Evolutionary conservation across 2,888 invertebrate genomes (phyloP), one percentile per base, ranked within the genome.

Genomic region (Nomada fucata): DNA sequence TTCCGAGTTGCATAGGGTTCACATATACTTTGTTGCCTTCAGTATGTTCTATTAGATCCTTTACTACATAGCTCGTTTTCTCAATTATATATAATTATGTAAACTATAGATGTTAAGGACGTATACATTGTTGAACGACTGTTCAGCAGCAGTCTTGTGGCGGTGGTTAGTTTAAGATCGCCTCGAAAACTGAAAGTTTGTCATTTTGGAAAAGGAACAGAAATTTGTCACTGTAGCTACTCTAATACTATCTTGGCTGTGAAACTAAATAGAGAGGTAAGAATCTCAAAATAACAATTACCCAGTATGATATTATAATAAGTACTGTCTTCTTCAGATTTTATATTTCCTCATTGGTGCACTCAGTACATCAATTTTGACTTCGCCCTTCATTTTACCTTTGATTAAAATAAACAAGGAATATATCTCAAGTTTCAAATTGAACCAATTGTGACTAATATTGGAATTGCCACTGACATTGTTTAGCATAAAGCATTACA

Each of bases 141-240:
- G 86, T 99, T 99, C 95, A 98, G 98, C 94, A 99, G 99, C 94
- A 98, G 98, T 90, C 95, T 99, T 91, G 98, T 99, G 92, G 99
- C 99, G 79, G 96, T 99, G 90, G 99, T 99, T 87, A 97, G 98
- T 88, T 95, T 98, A 90, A 96, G 97, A 88, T 97, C 98, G 80
- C 99, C 99, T 86, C 95, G 99, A 93, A 96, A 96, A 94, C 95
- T 98, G 92, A 97, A 98, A 95, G 98, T 99, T 83, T 99, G 98
- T 94, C 99, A 99, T 95, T 99, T 98, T 94, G 98, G 98, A 94
- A 98, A 98, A 94, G 98, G 98, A 88, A 98, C 98, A 77, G 99
- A 99, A 95, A 99, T 99, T 93, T 99, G 99, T 94, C 98, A 98
- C 94, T 99, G 99, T 95, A 97, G 97, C 93, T 97, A 97, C 85